phyloP scores from a whole-genome alignment of 2,797 vertebrate genomes.

The Danio tinwini region DNA sequence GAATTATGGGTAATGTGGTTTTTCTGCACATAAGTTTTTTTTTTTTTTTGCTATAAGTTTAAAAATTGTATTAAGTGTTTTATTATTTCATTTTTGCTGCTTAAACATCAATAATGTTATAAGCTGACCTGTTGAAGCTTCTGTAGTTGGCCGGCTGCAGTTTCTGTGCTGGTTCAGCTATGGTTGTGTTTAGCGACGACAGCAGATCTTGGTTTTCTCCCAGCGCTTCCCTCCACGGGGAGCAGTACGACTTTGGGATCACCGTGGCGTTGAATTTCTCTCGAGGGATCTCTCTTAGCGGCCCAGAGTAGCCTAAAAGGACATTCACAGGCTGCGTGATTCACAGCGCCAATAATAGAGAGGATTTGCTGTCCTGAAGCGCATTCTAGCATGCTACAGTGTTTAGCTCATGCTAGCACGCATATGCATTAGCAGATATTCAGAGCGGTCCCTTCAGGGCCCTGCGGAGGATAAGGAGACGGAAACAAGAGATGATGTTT shows the following conservation, averaged over 20 bases:
- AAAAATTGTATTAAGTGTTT: too few species aligned
- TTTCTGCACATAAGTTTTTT: too few species aligned
- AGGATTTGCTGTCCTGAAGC: neutral
- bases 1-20: too few species aligned
- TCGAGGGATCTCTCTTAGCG: constrained; percentile 84
- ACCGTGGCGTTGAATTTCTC: constrained; percentile 94
- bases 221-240: constrained; percentile 87
- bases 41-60: too few species aligned
- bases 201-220: constrained; percentile 64
- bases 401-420: constrained; percentile 11
- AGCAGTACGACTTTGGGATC: constrained; percentile 91
- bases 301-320: constrained; percentile 85
- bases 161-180: constrained; percentile 65
- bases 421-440: neutral
- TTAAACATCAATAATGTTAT: too few species aligned
- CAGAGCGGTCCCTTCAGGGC: neutral
- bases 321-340: constrained; percentile 6
- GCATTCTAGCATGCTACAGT: constrained; percentile 12
- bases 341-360: constrained; percentile 22
- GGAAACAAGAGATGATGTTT: constrained; percentile 44
- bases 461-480: constrained; percentile 31
- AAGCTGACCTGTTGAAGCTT: constrained; percentile 92
- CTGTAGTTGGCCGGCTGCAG: constrained; percentile 73
- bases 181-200: constrained; percentile 57
- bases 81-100: too few species aligned